Base-by-base conservation (phyloP, 2,888 invertebrate genomes). In the Meghimatium bilineatum region DNA sequence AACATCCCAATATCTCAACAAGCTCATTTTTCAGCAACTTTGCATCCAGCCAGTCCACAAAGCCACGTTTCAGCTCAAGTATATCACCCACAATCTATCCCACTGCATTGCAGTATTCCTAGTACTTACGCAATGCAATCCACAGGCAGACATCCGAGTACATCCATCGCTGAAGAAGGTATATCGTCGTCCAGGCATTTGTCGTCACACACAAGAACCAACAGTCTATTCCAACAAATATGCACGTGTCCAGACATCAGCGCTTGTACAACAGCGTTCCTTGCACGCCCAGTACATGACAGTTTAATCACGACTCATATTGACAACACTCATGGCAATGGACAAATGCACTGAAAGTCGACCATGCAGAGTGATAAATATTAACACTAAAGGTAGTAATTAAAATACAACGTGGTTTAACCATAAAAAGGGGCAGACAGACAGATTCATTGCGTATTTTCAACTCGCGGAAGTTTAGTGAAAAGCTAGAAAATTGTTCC, bases 221-320 rank as follows among this genome's bases (percentile, higher is more conserved):
- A 29, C 8, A 67, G 44, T 44, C 1, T 67, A 10, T 78, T 78
- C 26, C 78, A 66, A 36, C 44, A 66, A 0, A 44, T 78, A 26
- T 44, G 78, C 29, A 34, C 49, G 5, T 78, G 66, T 29, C 44
- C 66, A 2, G 78, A n/a, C 38, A 77, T 77, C 38, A 34, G 29
- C 36, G 32, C 49, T 20, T 67, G n/a, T 49, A 32, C 78, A 20
- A 17, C 66, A 38, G 8, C 66, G 20, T 56, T 78, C 23, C 66
- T 63, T 14, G 10, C 78, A 23, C 63, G 78, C 1, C 20, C 78
- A 23, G 63, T 60, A n/a, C 34, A 20, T n/a, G 77, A 77, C 26
- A 44, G 12, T 72, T 44, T 72, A 8, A n/a, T 38, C 6, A 1
- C 72, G 12, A 72, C 72, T 26, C 72, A 52, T 29, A 20, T 44